Conservation (phyloP, 2,113 vertebrate species). For the Diphyllodes magnificus region DNA sequence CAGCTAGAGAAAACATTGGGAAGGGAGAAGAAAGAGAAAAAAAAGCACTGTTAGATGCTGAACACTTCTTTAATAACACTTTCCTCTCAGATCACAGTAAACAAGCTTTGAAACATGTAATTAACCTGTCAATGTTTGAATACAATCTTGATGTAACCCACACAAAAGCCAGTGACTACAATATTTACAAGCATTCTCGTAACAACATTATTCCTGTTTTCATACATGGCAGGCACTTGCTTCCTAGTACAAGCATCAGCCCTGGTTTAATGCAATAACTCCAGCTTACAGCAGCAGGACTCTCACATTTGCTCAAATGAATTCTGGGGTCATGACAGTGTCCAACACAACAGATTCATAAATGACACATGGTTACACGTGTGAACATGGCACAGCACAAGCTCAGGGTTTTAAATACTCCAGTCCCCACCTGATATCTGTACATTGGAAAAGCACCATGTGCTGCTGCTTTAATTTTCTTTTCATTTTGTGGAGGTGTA, state of each 20-base stretch:
- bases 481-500: not conserved
- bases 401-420: not conserved
- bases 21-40: not conserved
- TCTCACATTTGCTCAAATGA: conserved; percentile 9
- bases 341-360: not conserved
- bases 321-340: not conserved
- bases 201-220: conserved; percentile 62
- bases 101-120: conserved; percentile 72
- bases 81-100: conserved; percentile 61
- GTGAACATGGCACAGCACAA: not conserved
- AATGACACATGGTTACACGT: fast-evolving
- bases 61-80: conserved; percentile 50
- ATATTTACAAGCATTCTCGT: conserved; percentile 60
- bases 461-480: not conserved
- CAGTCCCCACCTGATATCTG: not conserved
- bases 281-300: conserved; percentile 18
- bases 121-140: conserved; percentile 73
- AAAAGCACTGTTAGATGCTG: conserved; percentile 40
- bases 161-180: conserved; percentile 62
- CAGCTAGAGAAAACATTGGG: conserved; percentile 77
- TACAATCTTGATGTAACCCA: conserved; percentile 51
- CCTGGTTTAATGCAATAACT: conserved; percentile 17
- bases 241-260: conserved; percentile 29
- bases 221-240: conserved; percentile 31
- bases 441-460: not conserved